A percentile compares a stretch with the other conserved stretches of the same genome.
phyloP scores from a whole-genome alignment of 2,113 vertebrate species.

The Noctilio leporinus region DNA sequence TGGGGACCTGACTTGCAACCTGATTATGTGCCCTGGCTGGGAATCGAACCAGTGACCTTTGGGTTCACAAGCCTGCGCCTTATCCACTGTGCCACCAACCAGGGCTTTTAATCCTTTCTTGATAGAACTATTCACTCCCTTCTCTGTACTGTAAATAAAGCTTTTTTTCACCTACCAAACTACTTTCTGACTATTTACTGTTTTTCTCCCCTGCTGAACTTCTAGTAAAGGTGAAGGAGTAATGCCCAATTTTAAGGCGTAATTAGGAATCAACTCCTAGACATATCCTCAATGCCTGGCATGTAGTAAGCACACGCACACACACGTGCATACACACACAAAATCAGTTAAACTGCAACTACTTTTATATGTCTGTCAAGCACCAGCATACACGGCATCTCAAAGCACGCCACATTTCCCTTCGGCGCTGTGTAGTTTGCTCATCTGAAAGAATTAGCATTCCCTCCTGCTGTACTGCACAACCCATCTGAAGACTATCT shows the following conservation, averaged over 20 bases:
- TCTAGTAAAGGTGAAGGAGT: not conserved
- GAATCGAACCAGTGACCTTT: too few relatives aligned
- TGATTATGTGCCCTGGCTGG: too few relatives aligned
- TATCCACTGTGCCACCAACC: too few relatives aligned
- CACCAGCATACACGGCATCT: not conserved
- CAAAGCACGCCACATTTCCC: not conserved
- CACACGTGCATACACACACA: not conserved
- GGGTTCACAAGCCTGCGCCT: too few relatives aligned
- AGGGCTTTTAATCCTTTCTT: not conserved
- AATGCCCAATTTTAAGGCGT: not conserved
- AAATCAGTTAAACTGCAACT: not conserved
- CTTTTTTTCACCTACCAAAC: not conserved
- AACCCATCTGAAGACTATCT: not conserved
- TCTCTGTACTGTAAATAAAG: not conserved
- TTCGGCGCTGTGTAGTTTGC: not conserved
- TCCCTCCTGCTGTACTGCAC: not conserved
- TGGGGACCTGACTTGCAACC: too few relatives aligned
- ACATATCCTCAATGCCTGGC: not conserved
- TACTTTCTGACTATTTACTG: not conserved
- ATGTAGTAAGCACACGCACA: not conserved
- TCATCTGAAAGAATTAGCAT: not conserved
- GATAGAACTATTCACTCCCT: not conserved
- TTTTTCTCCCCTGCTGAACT: not conserved
- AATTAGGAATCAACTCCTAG: not conserved
- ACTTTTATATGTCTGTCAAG: not conserved